These are phyloP conservation scores for Anorthoa munda DNA, from an alignment of 2,888 invertebrate species.

Conservation along the genomic window DNA sequence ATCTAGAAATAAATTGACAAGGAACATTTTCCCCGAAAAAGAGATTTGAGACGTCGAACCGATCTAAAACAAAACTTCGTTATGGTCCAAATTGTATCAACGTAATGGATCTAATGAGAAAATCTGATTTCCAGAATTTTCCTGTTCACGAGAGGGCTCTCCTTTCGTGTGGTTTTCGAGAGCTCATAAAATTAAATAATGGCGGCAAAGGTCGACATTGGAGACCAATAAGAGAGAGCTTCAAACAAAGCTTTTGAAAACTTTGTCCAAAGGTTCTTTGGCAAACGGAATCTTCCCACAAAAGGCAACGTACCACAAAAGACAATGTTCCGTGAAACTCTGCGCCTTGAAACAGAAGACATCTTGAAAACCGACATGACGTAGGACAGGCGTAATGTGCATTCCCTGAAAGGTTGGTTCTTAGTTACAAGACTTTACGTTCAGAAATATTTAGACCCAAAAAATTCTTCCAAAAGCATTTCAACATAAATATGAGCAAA, in stretches of 20 bases:
- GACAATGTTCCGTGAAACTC: constrained; percentile 52
- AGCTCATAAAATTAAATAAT: constrained; percentile 24
- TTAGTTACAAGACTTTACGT: constrained; percentile 11
- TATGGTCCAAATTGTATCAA: constrained; percentile 29
- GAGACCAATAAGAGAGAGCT: constrained; percentile 22
- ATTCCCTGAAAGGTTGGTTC: constrained; percentile 3
- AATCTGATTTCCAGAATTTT: constrained; percentile 34
- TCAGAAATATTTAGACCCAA: background rate
- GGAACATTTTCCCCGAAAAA: background rate
- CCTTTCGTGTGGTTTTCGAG: background rate
- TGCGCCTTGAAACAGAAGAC: constrained; percentile 30
- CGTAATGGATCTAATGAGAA: constrained; percentile 30
- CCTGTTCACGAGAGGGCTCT: background rate
- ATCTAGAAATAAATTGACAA: background rate
- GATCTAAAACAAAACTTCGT: constrained; percentile 4
- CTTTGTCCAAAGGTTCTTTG: constrained; percentile 24
- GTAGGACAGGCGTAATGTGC: constrained; percentile 19
- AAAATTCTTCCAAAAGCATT: constrained; percentile 1
- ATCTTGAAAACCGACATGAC: constrained; percentile 41
- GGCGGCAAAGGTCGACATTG: constrained; percentile 15
- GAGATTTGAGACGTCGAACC: background rate
- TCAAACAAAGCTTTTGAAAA: constrained; percentile 36
- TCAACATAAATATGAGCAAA: constrained; percentile 23
- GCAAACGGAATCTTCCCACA: constrained; percentile 16
- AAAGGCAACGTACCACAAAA: constrained; percentile 41